Evolutionary conservation across 2,888 invertebrate genomes (phyloP), one percentile per base, ranked within the genome.

Genomic region (Melangyna quadrimaculata): DNA sequence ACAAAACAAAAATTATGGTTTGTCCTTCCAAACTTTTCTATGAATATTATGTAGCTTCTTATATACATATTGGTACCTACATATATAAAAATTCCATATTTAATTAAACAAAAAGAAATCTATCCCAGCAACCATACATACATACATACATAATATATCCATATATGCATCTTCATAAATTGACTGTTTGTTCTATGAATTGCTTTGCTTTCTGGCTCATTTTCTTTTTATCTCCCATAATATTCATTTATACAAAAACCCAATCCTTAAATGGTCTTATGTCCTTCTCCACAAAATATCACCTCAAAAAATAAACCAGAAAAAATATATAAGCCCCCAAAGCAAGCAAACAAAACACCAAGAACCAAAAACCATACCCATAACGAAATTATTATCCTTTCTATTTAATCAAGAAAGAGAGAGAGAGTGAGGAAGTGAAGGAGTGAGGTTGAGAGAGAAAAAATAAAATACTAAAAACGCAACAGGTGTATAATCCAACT

Each of bases 361-460:
- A 12, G 7, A 27, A 27, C 53, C 8, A n/a, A 14, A 55, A 55
- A 27, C 29, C 29, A 57, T 35, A 57, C 19, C 57, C n/a, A n/a
- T n/a, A n/a, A n/a, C n/a, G 12, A 57, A 57, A 57, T 57, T 35
- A 57, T n/a, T 32, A 32, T 57, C 35, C 32, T 57, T 59, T 59
- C 22, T 37, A 59, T 59, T 59, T 59, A 59, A 59, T 59, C 35
- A 59, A 17, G 17, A 19, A 10, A 4, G 19, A 2, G 22, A 45
- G 9, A 29, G 55, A 9, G 4, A 1, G 8, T 3, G 14, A 2
- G 6, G n/a, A 2, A 8, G n/a, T 24, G 8, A 32, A 5, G 12
- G 35, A 17, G 22, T 2, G 14, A 40, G 7, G n/a, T 1, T 4
- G 12, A 10, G 55, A 32, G 17, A 5, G 2, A 14, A 14, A 17